Evolutionary conservation across 2,113 vertebrate species (phyloP), one percentile per base, ranked within the genome.

Genomic region (Pseudorectes ferrugineus): DNA sequence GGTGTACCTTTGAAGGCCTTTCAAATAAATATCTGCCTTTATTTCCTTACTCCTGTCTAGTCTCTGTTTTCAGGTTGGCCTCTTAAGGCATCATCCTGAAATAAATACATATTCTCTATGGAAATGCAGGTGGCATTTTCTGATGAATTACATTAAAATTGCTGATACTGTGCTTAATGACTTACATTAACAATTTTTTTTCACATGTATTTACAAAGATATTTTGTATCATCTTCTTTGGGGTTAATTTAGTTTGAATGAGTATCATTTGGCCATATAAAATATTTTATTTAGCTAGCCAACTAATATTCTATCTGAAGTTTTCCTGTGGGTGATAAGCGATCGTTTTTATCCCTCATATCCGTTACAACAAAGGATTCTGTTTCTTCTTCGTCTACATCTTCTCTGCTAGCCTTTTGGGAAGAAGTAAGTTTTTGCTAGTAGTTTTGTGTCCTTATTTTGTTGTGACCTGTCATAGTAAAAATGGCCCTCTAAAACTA

Each of bases 371-470:
- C 95, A 96, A 98, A 98, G 98, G 98, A 97, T 93, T 98, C 97
- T 82, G 94, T 98, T 95, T 98, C 98, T 95, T 98, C 98, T 89
- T 97, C 97, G 29, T 98, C 97, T 93, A 85, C 95, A 52, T 98
- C 98, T 95, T 98, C 98, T 97, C 98, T 98, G 89, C 98, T 98
- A 97, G 98, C 98, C 94, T 98, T 98, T 97, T 98, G 97, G 98
- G 98, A 98, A 97, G 98, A 98, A 98, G 98, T 97, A 98, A 98
- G 98, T 98, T 96, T 40, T 88, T 68, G 91, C 66, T 74, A 15
- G 43, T 75, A 55, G 91, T 95, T 96, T 90, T 93, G 73, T 94
- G 63, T 88, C 82, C 75, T 38, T 72, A 54, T 9, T 70, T 96
- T 96, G 71, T 94, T 86, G 81, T 91, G 88, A 58, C 63, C 45